Percentiles rank a stretch among this genome's conserved stretches.
These are phyloP conservation scores for Rhea pennata DNA, from an alignment of 2,113 vertebrate genomes.

Conservation along the genomic window DNA sequence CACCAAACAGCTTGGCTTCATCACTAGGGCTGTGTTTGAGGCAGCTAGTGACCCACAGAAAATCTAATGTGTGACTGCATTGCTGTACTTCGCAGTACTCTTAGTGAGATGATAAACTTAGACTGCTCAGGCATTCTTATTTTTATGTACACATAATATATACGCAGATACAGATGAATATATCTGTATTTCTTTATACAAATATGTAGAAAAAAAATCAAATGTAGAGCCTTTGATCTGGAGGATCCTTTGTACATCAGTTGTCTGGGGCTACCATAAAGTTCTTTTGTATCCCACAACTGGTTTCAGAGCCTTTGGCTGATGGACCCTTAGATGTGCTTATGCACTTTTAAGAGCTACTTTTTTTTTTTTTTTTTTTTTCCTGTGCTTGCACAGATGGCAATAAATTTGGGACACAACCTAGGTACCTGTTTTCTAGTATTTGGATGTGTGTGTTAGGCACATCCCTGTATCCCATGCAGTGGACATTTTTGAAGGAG, in stretches of 20 bases:
- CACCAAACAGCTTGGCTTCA: accelerated
- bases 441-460: background rate
- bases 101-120: background rate
- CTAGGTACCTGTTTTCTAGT: background rate
- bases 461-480: background rate
- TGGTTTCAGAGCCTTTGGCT: background rate
- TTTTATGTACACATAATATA: background rate
- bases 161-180: background rate
- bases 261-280: background rate
- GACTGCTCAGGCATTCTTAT: background rate
- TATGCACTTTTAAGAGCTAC: background rate
- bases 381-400: accelerated
- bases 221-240: background rate
- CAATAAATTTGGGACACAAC: background rate
- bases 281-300: background rate
- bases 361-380: background rate
- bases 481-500: background rate
- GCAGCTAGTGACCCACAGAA: background rate
- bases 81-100: background rate
- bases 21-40: background rate
- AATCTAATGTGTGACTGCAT: background rate
- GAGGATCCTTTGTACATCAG: background rate
- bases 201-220: background rate
- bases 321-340: background rate
- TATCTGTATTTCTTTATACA: background rate